These are phyloP conservation scores for Tichodroma muraria DNA, from an alignment of 2,113 vertebrate species.

Conservation along the genomic window DNA sequence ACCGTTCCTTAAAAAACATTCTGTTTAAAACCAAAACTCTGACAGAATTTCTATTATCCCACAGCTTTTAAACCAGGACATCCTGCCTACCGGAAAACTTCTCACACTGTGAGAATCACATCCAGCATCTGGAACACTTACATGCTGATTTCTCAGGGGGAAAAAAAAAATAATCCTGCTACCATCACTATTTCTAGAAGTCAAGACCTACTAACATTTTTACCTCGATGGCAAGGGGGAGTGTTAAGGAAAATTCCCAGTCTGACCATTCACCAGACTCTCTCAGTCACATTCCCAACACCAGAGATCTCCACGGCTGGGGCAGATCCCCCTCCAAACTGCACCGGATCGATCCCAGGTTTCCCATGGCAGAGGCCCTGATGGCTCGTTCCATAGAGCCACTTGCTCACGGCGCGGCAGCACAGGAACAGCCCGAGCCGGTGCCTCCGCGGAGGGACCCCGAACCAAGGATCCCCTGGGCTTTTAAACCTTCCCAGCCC, in stretches of 20 bases:
- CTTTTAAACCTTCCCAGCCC: no score
- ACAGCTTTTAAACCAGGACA: background rate
- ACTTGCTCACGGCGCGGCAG: no score
- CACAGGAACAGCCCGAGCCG: no score
- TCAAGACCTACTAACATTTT: background rate
- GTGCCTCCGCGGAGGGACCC: no score
- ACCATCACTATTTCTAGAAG: background rate
- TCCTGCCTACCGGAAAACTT: background rate
- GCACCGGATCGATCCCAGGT: no score
- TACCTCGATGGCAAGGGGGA: accelerated
- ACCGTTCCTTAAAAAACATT: background rate
- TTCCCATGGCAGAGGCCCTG: no score
- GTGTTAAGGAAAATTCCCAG: background rate
- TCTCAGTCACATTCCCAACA: no score
- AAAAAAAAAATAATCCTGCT: background rate
- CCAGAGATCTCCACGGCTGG: no score
- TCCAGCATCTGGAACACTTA: background rate
- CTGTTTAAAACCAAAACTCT: background rate
- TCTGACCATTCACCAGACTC: no score
- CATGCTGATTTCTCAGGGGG: background rate
- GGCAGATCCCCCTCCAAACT: no score
- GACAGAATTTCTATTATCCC: background rate
- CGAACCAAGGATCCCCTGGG: no score
- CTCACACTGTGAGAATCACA: background rate
- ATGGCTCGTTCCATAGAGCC: no score